Base-by-base conservation (phyloP, 2,113 vertebrate species). In the Setophaga coronata region DNA sequence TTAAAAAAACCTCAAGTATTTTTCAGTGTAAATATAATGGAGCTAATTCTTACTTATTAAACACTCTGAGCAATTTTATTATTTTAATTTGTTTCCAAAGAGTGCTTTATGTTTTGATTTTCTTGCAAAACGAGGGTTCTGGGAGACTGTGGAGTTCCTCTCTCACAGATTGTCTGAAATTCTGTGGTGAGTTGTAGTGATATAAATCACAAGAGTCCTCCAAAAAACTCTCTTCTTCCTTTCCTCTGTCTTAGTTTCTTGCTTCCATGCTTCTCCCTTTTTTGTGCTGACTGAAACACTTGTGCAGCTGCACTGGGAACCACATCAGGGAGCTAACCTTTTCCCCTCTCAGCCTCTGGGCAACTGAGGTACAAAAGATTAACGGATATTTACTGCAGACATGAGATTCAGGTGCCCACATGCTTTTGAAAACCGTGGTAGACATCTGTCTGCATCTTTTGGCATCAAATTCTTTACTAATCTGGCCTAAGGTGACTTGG, bases 371-470 rank as follows among this genome's bases (percentile, higher is more conserved):
- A 48, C 64, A 25, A 28, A 71, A 65, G 11, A 53, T 64, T 65
- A 24, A 79, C 53, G 18, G 57, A 26, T 81, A 64, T 60, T 89
- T 87, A 80, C 54, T 82, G 58, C 50, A 80, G 73, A 45, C 36
- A 9, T 25, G 42, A 67, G 25, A 73, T 76, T 48, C 72, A 47
- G 36, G 45, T 87, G 42, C 50, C 73, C 53, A 47, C 18, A 57
- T 34, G 29, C 36, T 90, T 95, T 79, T 87, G 48, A 51, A 89
- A 70, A 57, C 53, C 45, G 18, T 56, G 5, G 40, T 74, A 87
- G 87, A 71, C 61, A 64, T 78, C 87, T 95, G 65, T 90, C 82
- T 92, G 23, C 57, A 74, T 94, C 73, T 95, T 89, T 84, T 92
- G 80, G 65, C 78, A 53, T 64, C 18, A 29, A n/a, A 60, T 78